Conservation (phyloP, 2,113 vertebrate species). For the Phasianus colchicus region DNA sequence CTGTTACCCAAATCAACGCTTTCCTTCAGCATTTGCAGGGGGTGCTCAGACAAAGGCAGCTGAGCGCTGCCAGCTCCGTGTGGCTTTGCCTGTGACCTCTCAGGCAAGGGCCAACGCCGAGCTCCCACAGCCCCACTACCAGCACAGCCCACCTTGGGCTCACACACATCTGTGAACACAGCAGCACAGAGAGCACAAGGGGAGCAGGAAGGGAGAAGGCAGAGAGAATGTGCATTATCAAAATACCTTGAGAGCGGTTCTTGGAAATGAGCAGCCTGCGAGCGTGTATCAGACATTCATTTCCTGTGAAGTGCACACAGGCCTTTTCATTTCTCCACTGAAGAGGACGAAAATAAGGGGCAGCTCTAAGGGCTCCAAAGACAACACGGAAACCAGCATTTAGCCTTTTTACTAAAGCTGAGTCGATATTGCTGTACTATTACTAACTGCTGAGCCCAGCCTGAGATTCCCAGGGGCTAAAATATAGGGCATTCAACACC, state of each 20-base stretch:
- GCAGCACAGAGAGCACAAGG: background rate
- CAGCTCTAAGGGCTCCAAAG: slow-evolving; percentile 25
- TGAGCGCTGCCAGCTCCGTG: background rate
- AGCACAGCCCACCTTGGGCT: fast-evolving
- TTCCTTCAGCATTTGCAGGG: background rate
- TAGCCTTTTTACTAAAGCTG: background rate
- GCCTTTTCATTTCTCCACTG: slow-evolving; percentile 57
- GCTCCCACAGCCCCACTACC: background rate
- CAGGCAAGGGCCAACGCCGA: background rate
- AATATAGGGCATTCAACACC: background rate
- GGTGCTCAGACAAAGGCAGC: background rate
- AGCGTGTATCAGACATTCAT: slow-evolving; percentile 69
- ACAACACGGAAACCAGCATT: background rate
- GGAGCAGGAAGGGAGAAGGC: slow-evolving; percentile 65
- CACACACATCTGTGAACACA: background rate
- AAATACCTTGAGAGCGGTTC: slow-evolving; percentile 75
- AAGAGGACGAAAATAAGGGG: slow-evolving; percentile 49
- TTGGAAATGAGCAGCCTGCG: slow-evolving; percentile 72
- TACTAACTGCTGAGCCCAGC: background rate
- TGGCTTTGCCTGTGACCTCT: slow-evolving; percentile 1
- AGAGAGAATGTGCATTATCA: slow-evolving; percentile 69
- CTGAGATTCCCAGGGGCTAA: background rate
- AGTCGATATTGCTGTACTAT: background rate
- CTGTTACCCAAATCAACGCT: background rate
- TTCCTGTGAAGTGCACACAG: slow-evolving; percentile 66